These are phyloP conservation scores for Paratrypauchen microcephalus DNA, from an alignment of 2,797 vertebrate genomes.

Conservation along the genomic window DNA sequence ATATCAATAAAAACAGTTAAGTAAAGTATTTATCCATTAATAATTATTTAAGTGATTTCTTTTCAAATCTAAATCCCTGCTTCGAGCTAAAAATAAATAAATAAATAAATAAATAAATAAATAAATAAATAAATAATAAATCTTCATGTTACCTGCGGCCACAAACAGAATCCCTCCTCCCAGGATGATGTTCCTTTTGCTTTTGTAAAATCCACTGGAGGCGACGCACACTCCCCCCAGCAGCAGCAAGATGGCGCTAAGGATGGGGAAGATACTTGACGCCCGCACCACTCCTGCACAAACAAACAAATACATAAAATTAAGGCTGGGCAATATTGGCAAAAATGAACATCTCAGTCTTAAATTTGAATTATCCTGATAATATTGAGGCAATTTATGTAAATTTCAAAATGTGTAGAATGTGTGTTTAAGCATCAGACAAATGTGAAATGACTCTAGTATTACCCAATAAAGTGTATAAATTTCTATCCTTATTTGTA, in stretches of 20 bases:
- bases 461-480: no score
- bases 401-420: no score
- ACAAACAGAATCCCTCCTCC: slow-evolving; percentile 92
- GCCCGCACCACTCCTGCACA: slow-evolving; percentile 88
- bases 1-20: no score
- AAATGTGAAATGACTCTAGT: no score
- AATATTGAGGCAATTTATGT: no score
- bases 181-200: slow-evolving; percentile 90
- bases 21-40: no score
- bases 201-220: slow-evolving; percentile 89
- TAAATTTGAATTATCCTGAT: no score
- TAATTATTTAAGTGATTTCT: no score
- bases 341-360: no score
- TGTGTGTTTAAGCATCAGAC: no score
- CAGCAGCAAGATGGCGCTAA: slow-evolving; percentile 90
- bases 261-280: slow-evolving; percentile 94
- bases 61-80: not conserved
- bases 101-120: not conserved
- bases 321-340: no score
- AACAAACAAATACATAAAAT: not conserved
- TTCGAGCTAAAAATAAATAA: not conserved
- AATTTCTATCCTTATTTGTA: no score
- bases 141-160: slow-evolving; percentile 81
- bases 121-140: not conserved
- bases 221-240: slow-evolving; percentile 91